Evolutionary conservation across 2,888 invertebrate genomes (phyloP), one percentile per base, ranked within the genome.

Genomic region (Frankliniella intonsa): DNA sequence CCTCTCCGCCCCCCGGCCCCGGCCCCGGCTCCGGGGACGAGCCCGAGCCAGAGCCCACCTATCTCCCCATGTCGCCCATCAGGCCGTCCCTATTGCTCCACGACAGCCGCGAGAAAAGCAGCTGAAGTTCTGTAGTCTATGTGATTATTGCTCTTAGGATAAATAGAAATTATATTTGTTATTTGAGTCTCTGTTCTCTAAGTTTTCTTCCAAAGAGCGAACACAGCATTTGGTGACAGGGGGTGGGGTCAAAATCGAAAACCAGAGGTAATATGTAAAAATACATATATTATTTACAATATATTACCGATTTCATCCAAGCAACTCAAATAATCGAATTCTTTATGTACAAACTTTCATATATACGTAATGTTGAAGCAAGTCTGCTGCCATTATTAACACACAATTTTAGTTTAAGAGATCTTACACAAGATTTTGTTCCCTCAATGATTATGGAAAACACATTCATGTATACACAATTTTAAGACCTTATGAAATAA

Each of bases 201-300:
- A 8, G 55, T 55, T 55, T 8, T 55, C 38, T 38, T 38, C 38
- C 5, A 38, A 5, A 2, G 38, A 38, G 38, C 5, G 38, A 38
- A 38, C 38, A 38, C 38, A n/a, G n/a, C n/a, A n/a, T n/a, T n/a
- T n/a, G n/a, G n/a, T 38, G 38, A 38, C 38, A 38, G 38, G 38
- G 5, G 38, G 3, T 38, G 38, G 38, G 38, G 38, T 38, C 38
- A 38, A 76, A 76, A 76, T 12, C 11, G 69, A 76, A 22, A 62
- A 17, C 17, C 62, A 62, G 62, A 14, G 11, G 9, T 76, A 22
- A 76, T 76, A 76, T 76, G 69, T 76, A 76, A 76, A 76, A 76
- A 76, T 76, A 76, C 69, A 76, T 76, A 76, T 76, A 76, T 76
- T 76, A 76, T 76, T 76, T 76, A 76, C 69, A 76, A 76, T 76